These are phyloP conservation scores for Anguilla rostrata DNA, from an alignment of 2,113 vertebrate species.

Conservation along the genomic window DNA sequence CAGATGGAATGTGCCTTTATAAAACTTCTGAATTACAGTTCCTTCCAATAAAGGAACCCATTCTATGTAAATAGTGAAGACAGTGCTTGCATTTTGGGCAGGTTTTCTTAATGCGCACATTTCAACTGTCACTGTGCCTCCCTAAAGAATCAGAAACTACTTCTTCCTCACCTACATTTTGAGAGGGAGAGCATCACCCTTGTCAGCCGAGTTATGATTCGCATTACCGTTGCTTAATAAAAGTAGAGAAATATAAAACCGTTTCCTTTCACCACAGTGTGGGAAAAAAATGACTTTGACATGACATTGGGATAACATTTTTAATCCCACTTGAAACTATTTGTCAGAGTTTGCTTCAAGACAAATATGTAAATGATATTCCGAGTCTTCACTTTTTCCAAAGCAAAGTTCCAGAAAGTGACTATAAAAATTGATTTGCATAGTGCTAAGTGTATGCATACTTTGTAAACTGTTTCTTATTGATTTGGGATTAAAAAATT, in stretches of 20 bases:
- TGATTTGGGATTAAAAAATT: neutral
- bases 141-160: too few species aligned
- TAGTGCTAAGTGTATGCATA: neutral
- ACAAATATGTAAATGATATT: neutral
- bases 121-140: too few species aligned
- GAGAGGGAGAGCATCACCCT: too few species aligned
- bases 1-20: too few species aligned
- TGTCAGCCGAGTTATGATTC: neutral
- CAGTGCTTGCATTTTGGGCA: too few species aligned
- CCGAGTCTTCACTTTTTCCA: too few species aligned
- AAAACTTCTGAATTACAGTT: too few species aligned
- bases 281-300: neutral
- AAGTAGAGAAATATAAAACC: neutral
- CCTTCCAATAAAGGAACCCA: too few species aligned
- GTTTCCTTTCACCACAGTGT: neutral
- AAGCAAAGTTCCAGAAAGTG: neutral
- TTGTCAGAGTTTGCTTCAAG: neutral
- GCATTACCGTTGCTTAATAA: neutral
- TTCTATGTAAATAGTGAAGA: too few species aligned
- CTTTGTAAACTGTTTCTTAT: neutral
- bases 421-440: neutral
- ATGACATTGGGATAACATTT: neutral
- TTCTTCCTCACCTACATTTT: too few species aligned
- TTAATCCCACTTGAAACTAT: neutral
- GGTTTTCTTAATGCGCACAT: too few species aligned